A percentile compares a stretch with the other conserved stretches of the same genome.
phyloP scores from a whole-genome alignment of 2,797 vertebrate genomes.

The Luscinia megarhynchos region DNA sequence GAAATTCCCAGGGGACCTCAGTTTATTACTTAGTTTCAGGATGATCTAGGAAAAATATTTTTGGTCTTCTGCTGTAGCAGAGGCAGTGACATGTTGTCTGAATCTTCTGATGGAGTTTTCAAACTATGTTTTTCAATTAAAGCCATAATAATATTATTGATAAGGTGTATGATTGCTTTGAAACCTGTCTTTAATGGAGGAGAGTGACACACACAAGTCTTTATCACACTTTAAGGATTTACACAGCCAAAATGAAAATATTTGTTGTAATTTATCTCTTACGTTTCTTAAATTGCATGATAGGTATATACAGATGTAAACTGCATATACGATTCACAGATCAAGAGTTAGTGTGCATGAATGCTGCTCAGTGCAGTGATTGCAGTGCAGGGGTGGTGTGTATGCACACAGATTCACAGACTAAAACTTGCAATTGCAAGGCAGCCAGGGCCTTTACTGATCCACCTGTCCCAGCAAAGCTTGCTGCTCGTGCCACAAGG shows the following conservation, averaged over 20 bases:
- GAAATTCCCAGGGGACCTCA: not conserved
- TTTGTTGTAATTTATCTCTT: not conserved
- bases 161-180: not conserved
- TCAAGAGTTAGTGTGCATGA: not conserved
- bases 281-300: not conserved
- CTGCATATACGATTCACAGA: not conserved
- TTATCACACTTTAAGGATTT: not conserved
- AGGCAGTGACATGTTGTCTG: not conserved
- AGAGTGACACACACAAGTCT: not conserved
- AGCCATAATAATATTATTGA: not conserved
- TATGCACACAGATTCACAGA: fast-evolving
- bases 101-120: not conserved
- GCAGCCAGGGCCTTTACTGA: not conserved
- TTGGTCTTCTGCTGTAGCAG: not conserved
- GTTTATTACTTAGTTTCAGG: not conserved
- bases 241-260: not conserved
- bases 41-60: not conserved
- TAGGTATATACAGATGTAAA: not conserved
- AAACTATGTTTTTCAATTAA: not conserved
- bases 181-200: not conserved
- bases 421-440: not conserved
- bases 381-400: fast-evolving
- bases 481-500: fast-evolving
- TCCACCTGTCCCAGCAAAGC: not conserved
- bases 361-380: not conserved